Conservation (phyloP, 2,888 invertebrate species). For the Cacoxenus indagator region DNA sequence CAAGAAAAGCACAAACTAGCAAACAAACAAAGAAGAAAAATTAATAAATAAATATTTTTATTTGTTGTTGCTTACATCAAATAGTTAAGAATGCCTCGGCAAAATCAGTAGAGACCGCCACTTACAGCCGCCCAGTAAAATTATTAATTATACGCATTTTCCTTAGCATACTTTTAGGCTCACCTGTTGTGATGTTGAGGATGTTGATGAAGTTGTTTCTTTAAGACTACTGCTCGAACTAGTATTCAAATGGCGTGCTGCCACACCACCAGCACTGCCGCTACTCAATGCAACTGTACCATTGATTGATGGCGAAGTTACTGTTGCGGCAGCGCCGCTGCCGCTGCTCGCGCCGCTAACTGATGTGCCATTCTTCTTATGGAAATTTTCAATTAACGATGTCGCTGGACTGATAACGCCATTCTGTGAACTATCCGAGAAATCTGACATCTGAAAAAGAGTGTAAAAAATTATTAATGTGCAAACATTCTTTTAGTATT, state of each 20-base stretch:
- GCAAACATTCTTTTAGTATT: neutral
- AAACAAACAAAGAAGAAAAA: neutral
- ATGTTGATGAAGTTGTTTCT: slow-evolving; percentile 71
- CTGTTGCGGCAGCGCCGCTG: slow-evolving; percentile 15
- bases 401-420: slow-evolving; percentile 73
- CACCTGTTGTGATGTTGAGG: slow-evolving; percentile 69
- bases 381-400: slow-evolving; percentile 81
- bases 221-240: slow-evolving; percentile 71
- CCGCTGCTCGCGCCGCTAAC: slow-evolving; percentile 19
- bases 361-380: slow-evolving; percentile 74
- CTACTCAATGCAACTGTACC: neutral
- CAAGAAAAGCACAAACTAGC: neutral
- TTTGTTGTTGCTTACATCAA: neutral
- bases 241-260: slow-evolving; percentile 66
- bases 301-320: slow-evolving; percentile 11
- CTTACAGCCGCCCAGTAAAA: no score
- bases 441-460: slow-evolving; percentile 69
- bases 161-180: slow-evolving; percentile 30
- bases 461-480: neutral
- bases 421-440: slow-evolving; percentile 70
- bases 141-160: neutral
- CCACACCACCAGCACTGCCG: slow-evolving; percentile 42
- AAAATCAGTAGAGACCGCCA: no score
- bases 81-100: no score
- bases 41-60: neutral